Conservation (phyloP, 2,113 vertebrate species). For the Daubentonia madagascariensis region DNA sequence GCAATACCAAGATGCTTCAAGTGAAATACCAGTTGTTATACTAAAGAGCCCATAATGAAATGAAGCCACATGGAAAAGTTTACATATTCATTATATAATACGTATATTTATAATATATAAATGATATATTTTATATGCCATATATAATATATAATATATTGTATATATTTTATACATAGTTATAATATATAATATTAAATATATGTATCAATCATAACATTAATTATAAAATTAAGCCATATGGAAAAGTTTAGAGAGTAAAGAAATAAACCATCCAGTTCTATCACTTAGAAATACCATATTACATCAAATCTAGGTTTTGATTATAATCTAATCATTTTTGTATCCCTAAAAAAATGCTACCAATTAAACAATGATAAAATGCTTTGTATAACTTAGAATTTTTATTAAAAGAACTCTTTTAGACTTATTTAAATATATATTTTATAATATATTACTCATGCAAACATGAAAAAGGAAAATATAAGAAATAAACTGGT, state of each 20-base stretch:
- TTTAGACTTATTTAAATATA: neutral
- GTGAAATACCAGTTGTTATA: neutral
- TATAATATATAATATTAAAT: neutral
- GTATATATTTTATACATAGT: neutral
- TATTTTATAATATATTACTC: neutral
- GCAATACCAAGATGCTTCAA: neutral
- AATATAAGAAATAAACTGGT: neutral
- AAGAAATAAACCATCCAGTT: neutral
- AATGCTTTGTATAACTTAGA: neutral
- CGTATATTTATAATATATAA: neutral
- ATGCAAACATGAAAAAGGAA: neutral
- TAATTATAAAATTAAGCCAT: neutral
- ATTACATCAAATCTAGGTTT: conserved; percentile 39
- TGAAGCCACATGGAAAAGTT: neutral
- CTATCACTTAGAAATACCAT: neutral
- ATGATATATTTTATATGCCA: neutral
- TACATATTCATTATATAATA: neutral
- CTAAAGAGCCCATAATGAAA: neutral
- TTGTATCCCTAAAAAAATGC: neutral
- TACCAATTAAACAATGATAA: neutral
- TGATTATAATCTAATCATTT: neutral
- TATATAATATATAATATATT: neutral
- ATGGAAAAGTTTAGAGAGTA: neutral
- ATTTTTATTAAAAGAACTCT: conserved; percentile 2
- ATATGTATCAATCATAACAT: neutral